phyloP scores from a whole-genome alignment of 1,140 invertebrate genomes.

The Drosophila repleta region DNA sequence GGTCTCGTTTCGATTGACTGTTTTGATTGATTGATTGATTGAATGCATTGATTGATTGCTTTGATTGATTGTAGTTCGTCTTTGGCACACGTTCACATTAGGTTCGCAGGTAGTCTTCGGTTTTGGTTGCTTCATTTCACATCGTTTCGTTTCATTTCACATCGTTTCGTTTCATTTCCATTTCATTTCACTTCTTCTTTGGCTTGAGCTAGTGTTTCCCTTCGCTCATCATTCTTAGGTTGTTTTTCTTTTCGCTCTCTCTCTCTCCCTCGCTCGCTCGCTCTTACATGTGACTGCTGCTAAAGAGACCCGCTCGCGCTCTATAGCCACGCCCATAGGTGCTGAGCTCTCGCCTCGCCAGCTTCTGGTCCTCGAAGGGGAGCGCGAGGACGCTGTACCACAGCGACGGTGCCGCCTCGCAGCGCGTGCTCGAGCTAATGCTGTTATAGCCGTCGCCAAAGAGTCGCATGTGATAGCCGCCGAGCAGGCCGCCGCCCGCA shows the following conservation, averaged over 20 bases:
- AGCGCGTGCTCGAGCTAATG: conserved; percentile 54
- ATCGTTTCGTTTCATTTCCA: conserved; percentile 30
- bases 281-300: conserved; percentile 84
- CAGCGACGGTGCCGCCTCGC: conserved; percentile 87
- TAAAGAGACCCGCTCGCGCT: conserved; percentile 93
- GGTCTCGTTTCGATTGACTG: conserved; percentile 31
- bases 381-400: conserved; percentile 95
- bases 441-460: conserved; percentile 53
- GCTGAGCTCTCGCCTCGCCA: conserved; percentile 89
- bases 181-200: conserved; percentile 42
- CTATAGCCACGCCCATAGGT: conserved; percentile 89
- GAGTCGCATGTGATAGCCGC: conserved; percentile 43
- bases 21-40: conserved; percentile 33
- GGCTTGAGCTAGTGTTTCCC: conserved; percentile 22
- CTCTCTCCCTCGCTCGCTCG: background rate
- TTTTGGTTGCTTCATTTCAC: conserved; percentile 33
- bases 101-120: conserved; percentile 49
- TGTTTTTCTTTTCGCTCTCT: background rate
- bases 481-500: background rate
- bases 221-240: background rate
- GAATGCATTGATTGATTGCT: conserved; percentile 10
- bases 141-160: conserved; percentile 14
- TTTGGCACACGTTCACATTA: conserved; percentile 64
- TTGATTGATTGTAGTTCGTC: conserved; percentile 51
- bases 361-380: conserved; percentile 95